Percentiles rank a stretch among this genome's conserved stretches.
Conservation (phyloP, 2,113 vertebrate genomes). For the Charina bottae region DNA sequence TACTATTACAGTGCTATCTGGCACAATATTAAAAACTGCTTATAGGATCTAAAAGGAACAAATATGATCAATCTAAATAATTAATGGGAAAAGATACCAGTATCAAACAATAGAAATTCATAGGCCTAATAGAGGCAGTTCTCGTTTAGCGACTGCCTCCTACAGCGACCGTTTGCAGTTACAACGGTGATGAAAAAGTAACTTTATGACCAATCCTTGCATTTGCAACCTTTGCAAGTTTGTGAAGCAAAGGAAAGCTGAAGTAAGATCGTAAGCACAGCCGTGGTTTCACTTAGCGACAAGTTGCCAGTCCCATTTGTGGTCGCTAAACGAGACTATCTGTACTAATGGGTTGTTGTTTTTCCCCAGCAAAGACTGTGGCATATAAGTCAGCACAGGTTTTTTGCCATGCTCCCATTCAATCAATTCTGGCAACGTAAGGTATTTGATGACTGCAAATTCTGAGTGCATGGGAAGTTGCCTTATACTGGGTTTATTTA, state of each 20-base stretch:
- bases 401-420: not conserved
- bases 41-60: accelerated
- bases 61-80: not conserved
- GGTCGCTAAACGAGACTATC: no score
- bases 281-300: no score
- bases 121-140: not conserved
- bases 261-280: no score
- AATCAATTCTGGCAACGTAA: not conserved
- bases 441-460: not conserved
- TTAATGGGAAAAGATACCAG: not conserved
- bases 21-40: conserved; percentile 5
- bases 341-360: no score
- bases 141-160: no score
- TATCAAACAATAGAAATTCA: not conserved
- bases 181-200: no score
- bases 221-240: no score
- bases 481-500: not conserved
- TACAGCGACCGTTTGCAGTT: no score
- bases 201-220: no score
- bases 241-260: no score
- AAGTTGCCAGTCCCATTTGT: no score
- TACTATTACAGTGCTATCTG: not conserved
- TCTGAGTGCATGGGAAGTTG: not conserved
- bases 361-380: not conserved
- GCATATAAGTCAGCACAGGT: not conserved